Evolutionary conservation across 2,888 invertebrate genomes (phyloP).

Genomic region (Epinotia demarniana): DNA sequence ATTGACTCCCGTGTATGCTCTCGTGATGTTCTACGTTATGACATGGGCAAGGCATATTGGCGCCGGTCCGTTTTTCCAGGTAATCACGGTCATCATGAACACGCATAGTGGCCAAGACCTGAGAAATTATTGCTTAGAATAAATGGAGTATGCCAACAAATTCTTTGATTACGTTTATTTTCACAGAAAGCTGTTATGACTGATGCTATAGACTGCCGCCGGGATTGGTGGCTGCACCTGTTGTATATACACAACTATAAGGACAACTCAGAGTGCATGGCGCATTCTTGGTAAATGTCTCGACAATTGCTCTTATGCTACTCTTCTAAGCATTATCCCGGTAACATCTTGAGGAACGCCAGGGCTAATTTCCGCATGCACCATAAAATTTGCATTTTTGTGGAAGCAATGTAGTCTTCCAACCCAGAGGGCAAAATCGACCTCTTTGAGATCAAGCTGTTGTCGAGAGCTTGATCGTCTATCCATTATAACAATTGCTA

Average conservation of each 20-base stretch:
- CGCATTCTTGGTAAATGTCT: slow-evolving; percentile 46
- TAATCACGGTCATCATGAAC: slow-evolving; percentile 27
- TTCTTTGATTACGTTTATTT: background rate
- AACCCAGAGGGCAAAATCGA: no score
- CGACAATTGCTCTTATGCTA: no score
- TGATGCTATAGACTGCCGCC: slow-evolving; percentile 25
- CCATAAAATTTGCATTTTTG: no score
- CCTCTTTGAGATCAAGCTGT: no score
- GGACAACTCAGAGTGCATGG: slow-evolving; percentile 15
- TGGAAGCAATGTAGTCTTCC: no score
- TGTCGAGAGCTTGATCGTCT: no score
- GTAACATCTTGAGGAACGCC: no score
- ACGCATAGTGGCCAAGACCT: background rate
- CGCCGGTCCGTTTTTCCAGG: slow-evolving; percentile 70
- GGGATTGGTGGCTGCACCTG: slow-evolving; percentile 34
- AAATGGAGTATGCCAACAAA: background rate
- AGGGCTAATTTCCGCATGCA: no score
- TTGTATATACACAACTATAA: slow-evolving; percentile 27
- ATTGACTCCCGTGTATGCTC: slow-evolving; percentile 53
- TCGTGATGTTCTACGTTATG: slow-evolving; percentile 53
- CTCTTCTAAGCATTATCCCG: no score
- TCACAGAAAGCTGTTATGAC: background rate
- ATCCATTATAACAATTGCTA: no score
- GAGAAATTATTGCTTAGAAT: background rate
- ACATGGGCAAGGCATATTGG: slow-evolving; percentile 66